Conservation (phyloP, 2,113 vertebrate species). For the Cygnus atratus region DNA sequence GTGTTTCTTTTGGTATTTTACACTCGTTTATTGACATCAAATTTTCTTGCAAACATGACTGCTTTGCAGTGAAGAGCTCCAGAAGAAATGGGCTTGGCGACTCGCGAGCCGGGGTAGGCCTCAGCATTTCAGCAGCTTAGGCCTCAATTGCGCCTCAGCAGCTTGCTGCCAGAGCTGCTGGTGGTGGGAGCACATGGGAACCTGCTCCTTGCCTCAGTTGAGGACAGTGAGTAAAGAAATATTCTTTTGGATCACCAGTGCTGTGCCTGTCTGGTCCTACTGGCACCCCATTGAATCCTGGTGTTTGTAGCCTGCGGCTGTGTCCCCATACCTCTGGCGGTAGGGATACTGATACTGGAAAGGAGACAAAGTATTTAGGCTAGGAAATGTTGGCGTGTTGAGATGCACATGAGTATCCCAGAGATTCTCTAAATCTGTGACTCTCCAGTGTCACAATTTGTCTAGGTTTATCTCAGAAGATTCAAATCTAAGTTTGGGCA, state of each 20-base stretch:
- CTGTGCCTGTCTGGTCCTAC: background rate
- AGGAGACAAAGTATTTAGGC: background rate
- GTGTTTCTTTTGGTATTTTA: background rate
- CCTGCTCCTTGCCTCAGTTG: background rate
- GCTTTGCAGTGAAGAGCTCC: background rate
- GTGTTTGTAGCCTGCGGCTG: accelerated
- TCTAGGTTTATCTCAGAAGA: background rate
- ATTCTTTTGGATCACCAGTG: background rate
- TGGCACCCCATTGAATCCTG: background rate
- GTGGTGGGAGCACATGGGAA: background rate
- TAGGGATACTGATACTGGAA: background rate
- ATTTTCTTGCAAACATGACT: background rate
- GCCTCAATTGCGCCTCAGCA: too few relatives aligned
- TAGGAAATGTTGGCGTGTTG: background rate
- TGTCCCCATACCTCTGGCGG: background rate
- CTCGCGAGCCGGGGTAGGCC: background rate
- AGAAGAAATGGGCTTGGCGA: background rate
- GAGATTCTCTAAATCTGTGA: background rate
- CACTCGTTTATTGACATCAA: background rate
- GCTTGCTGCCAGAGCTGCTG: background rate
- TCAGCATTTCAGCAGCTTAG: too few relatives aligned
- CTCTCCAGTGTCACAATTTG: background rate
- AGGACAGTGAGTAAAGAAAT: background rate
- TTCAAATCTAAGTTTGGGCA: background rate
- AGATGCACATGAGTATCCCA: accelerated